phyloP scores from a whole-genome alignment of 2,888 invertebrate genomes.

The Epistrophe eligans region DNA sequence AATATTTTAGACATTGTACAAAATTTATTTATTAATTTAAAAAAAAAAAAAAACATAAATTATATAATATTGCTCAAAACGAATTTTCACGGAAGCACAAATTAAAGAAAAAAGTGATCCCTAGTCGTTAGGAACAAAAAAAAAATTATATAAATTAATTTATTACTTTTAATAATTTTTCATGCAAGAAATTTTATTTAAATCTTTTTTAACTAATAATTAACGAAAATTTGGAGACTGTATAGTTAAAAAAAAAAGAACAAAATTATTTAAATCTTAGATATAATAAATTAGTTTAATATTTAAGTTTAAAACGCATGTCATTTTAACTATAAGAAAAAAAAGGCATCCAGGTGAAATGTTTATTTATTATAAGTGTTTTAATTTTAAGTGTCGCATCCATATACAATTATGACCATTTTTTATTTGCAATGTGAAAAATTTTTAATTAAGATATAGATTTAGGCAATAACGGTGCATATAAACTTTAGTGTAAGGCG shows the following conservation, averaged over 20 bases:
- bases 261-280: constrained; percentile 22
- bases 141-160: constrained; percentile 13
- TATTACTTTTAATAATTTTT: constrained; percentile 35
- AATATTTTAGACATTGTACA: constrained; percentile 42
- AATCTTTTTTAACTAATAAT: constrained; percentile 23
- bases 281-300: not conserved
- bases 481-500: constrained; percentile 57
- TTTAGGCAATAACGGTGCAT: constrained; percentile 58
- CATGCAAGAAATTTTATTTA: constrained; percentile 17
- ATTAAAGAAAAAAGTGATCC: constrained; percentile 62
- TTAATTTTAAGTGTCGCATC: not conserved
- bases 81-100: constrained; percentile 59
- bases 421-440: not conserved
- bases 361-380: constrained; percentile 31
- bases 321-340: not conserved
- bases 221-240: constrained; percentile 71
- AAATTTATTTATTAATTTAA: constrained; percentile 68
- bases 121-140: constrained; percentile 70
- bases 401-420: not conserved
- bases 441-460: constrained; percentile 46
- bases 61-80: constrained; percentile 48
- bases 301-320: not conserved
- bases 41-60: constrained; percentile 42
- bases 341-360: constrained; percentile 53
- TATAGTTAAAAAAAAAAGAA: constrained; percentile 49